Conservation (phyloP, 2,888 invertebrate species). For the Pterostichus niger region DNA sequence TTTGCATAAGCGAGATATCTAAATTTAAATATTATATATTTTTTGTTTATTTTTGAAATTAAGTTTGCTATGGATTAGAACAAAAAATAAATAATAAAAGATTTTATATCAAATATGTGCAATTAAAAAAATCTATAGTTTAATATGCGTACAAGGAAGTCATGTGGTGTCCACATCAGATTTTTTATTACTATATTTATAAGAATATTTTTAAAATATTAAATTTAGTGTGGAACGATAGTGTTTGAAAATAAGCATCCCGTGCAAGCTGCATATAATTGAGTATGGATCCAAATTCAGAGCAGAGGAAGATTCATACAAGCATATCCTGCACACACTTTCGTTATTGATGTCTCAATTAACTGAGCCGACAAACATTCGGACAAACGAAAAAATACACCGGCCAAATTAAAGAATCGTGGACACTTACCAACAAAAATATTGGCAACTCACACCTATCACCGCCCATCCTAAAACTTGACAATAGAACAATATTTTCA, state of each 20-base stretch:
- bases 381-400: constrained; percentile 55
- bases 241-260: background rate
- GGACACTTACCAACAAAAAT: constrained; percentile 50
- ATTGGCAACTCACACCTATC: background rate
- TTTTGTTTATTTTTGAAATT: too few species aligned
- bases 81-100: too few species aligned
- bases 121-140: too few species aligned
- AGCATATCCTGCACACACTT: constrained; percentile 39
- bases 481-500: constrained; percentile 9
- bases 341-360: constrained; percentile 65
- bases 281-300: background rate
- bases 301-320: constrained; percentile 49
- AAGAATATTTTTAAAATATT: too few species aligned
- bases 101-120: too few species aligned
- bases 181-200: too few species aligned
- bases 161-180: too few species aligned
- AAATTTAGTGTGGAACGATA: too few species aligned
- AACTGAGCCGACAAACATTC: constrained; percentile 57
- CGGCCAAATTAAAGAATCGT: constrained; percentile 30
- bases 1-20: too few species aligned
- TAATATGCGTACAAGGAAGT: too few species aligned
- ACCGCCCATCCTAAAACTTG: background rate
- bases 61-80: too few species aligned
- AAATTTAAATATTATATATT: too few species aligned
- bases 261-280: constrained; percentile 11